Conservation (phyloP, 2,797 vertebrate species). For the Danio choprae region DNA sequence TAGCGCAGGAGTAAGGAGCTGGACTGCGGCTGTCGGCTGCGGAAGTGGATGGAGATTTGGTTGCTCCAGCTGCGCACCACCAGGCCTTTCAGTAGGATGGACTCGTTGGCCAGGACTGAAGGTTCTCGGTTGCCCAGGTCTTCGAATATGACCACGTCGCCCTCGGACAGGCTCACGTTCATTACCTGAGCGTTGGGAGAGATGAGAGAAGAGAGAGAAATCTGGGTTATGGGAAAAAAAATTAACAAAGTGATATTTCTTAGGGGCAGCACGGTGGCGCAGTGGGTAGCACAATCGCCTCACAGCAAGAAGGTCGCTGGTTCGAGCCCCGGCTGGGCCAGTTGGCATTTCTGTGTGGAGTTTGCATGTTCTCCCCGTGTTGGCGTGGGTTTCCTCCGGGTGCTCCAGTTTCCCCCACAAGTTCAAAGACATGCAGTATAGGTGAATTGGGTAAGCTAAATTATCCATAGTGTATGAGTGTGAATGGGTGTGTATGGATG, state of each 20-base stretch:
- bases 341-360: too few species aligned
- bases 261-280: too few species aligned
- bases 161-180: slow-evolving; percentile 89
- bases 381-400: too few species aligned
- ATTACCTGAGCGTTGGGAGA: slow-evolving; percentile 81
- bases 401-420: too few species aligned
- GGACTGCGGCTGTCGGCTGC: slow-evolving; percentile 75
- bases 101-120: slow-evolving; percentile 88
- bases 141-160: slow-evolving; percentile 86
- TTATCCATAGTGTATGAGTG: too few species aligned
- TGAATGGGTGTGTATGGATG: too few species aligned
- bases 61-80: slow-evolving; percentile 92
- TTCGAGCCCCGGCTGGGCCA: too few species aligned
- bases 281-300: too few species aligned
- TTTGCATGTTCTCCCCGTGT: too few species aligned
- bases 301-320: too few species aligned
- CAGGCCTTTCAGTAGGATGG: slow-evolving; percentile 88
- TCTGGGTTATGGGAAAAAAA: background rate
- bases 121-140: slow-evolving; percentile 81
- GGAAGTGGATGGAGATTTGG: slow-evolving; percentile 86
- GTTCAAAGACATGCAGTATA: too few species aligned
- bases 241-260: slow-evolving; percentile 26
- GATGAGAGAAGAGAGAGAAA: slow-evolving; percentile 15
- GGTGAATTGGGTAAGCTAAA: too few species aligned
- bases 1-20: slow-evolving; percentile 86